These are phyloP conservation scores for Pogonus chalceus DNA, from an alignment of 1,140 invertebrate genomes.

Conservation along the genomic window DNA sequence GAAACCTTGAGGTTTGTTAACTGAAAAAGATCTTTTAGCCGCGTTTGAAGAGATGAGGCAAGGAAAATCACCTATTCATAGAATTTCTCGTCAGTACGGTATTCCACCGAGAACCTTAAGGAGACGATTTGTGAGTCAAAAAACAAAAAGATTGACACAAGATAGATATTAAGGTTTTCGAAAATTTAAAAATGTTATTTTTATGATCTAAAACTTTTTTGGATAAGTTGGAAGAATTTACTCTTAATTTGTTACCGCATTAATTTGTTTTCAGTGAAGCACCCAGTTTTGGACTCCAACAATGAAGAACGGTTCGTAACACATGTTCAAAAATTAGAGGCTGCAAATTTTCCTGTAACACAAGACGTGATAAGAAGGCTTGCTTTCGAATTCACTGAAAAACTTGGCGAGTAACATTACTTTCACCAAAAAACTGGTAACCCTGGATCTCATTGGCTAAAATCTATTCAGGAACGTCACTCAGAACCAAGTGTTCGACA, in stretches of 20 bases:
- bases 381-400: conserved; percentile 20
- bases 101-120: conserved; percentile 10
- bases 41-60: conserved; percentile 1
- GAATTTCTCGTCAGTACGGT: neutral
- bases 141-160: conserved; percentile 16
- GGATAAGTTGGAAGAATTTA: no score
- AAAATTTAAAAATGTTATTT: no score
- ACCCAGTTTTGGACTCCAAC: conserved; percentile 14
- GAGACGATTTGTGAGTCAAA: neutral
- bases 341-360: conserved; percentile 15
- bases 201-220: no score
- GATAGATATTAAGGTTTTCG: no score
- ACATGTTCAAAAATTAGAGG: conserved; percentile 18
- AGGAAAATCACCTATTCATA: neutral
- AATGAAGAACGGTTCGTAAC: conserved; percentile 14
- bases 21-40: neutral
- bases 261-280: conserved; percentile 15
- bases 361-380: conserved; percentile 11
- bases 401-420: conserved; percentile 12
- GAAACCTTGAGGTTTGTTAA: neutral
- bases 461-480: conserved; percentile 10
- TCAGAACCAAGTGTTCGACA: conserved; percentile 18
- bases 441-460: conserved; percentile 19
- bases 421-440: conserved; percentile 17
- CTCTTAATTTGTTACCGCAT: no score